These are phyloP conservation scores for Fistularia commersonii DNA, from an alignment of 2,797 vertebrate species.

Conservation along the genomic window DNA sequence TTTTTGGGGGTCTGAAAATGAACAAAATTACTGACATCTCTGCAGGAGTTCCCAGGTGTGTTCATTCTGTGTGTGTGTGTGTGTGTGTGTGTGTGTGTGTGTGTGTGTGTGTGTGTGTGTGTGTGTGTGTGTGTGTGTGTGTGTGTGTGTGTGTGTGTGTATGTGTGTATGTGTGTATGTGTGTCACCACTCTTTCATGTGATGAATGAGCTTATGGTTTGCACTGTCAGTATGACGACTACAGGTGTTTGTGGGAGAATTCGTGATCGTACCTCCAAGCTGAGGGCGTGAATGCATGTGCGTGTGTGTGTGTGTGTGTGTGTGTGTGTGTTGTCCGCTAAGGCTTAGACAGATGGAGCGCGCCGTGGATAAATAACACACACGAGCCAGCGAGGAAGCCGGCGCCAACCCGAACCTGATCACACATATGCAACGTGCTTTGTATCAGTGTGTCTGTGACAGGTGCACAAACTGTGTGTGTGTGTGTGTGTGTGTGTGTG, in stretches of 20 bases:
- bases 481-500: background rate
- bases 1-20: too few species aligned
- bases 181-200: slow-evolving; percentile 20
- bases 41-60: too few species aligned
- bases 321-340: too few species aligned
- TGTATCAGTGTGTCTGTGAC: background rate
- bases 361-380: slow-evolving; percentile 56
- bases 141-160: slow-evolving; percentile 6
- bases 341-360: slow-evolving; percentile 54
- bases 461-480: background rate
- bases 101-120: too few species aligned
- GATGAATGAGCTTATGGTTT: slow-evolving; percentile 35
- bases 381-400: slow-evolving; percentile 33
- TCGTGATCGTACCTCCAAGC: slow-evolving; percentile 40
- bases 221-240: slow-evolving; percentile 30
- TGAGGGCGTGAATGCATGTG: slow-evolving; percentile 2
- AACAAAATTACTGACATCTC: too few species aligned
- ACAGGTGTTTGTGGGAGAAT: slow-evolving; percentile 42
- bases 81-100: too few species aligned
- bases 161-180: slow-evolving; percentile 20
- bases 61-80: too few species aligned
- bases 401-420: slow-evolving; percentile 31
- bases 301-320: slow-evolving; percentile 6
- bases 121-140: slow-evolving; percentile 1
- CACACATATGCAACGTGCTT: slow-evolving; percentile 35